phyloP scores from a whole-genome alignment of 92 coral and sea anemone genomes.

The Zoanthus sociatus region DNA sequence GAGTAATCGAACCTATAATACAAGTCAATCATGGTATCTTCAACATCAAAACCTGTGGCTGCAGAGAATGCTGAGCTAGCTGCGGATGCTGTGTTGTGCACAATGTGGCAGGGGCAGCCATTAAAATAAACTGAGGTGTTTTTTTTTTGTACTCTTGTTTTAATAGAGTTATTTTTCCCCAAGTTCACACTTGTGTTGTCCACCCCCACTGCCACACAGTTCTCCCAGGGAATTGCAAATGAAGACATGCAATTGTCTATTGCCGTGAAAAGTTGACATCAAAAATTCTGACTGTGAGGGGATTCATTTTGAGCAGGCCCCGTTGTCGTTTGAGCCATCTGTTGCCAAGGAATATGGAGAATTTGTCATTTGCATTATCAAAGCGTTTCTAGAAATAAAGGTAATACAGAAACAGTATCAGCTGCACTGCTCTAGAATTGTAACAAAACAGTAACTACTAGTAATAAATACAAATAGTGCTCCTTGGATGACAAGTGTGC shows the following conservation, averaged over 20 bases:
- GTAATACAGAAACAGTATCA: too few relatives aligned
- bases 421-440: too few relatives aligned
- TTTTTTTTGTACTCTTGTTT: slow-evolving; percentile 11
- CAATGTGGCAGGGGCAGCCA: slow-evolving; percentile 53
- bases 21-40: slow-evolving; percentile 66
- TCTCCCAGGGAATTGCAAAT: slow-evolving; percentile 29
- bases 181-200: too few relatives aligned
- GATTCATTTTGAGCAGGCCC: slow-evolving; percentile 43
- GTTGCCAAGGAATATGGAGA: slow-evolving; percentile 41
- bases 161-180: slow-evolving; percentile 31
- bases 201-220: slow-evolving; percentile 45
- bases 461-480: too few relatives aligned
- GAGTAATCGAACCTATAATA: slow-evolving; percentile 70
- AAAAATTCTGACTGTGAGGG: slow-evolving; percentile 51
- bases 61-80: slow-evolving; percentile 41
- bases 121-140: slow-evolving; percentile 16
- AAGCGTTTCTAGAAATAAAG: too few relatives aligned
- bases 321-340: slow-evolving; percentile 54
- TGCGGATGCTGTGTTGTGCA: slow-evolving; percentile 14
- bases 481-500: too few relatives aligned
- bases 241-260: slow-evolving; percentile 13
- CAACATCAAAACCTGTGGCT: slow-evolving; percentile 65
- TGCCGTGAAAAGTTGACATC: slow-evolving; percentile 16
- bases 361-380: too few relatives aligned
- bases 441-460: too few relatives aligned